Base-by-base conservation (phyloP, 2,113 vertebrate species). In the Hyperoodon ampullatus region DNA sequence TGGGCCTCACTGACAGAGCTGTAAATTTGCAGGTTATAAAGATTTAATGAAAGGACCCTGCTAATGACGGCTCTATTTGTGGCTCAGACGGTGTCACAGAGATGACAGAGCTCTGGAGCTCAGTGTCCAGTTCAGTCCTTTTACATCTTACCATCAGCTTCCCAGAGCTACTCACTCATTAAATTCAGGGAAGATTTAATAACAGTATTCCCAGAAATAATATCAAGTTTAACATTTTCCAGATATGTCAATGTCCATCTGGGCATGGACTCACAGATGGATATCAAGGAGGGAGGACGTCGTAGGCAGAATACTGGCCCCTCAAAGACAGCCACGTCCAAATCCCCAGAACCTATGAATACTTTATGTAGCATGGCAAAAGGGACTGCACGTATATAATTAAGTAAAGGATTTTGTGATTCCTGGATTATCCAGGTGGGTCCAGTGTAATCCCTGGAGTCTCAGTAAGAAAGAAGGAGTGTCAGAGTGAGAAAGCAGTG, bases 1-100 rank as follows among this genome's bases (percentile, higher is more conserved):
- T 11, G 0, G 95, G 53, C 18, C 85, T 96, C n/a, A 33, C 90
- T 87, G 94, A 95, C 58, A 61, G 81, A 90, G 68, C 63, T 86
- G 47, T 97, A 98, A 96, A 98, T 98, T 90, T 95, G 21, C 70
- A 47, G 68, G 75, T 88, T 98, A 94, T 95, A 96, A 97, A 98
- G 96, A 98, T 98, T 97, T 97, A 98, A 95, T 83, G 92, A 80
- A 35, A 6, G 47, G 9, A 42, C 44, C 94, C 81, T 6, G 6
- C 88, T 68, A 60, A 89, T 60, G 90, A 97, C 77, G 97, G 88
- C 55, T 97, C 96, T 97, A 74, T 98, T 90, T 98, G 96, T 96
- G 96, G 35, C 87, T 78, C 42, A 90, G 35, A 74, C 42, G 5
- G 53, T 65, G 90, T 98, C 81, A n/a, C 19, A 65, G 44, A 71